Evolutionary conservation across 2,797 vertebrate species (phyloP).

Genomic region (Liasis olivaceus): DNA sequence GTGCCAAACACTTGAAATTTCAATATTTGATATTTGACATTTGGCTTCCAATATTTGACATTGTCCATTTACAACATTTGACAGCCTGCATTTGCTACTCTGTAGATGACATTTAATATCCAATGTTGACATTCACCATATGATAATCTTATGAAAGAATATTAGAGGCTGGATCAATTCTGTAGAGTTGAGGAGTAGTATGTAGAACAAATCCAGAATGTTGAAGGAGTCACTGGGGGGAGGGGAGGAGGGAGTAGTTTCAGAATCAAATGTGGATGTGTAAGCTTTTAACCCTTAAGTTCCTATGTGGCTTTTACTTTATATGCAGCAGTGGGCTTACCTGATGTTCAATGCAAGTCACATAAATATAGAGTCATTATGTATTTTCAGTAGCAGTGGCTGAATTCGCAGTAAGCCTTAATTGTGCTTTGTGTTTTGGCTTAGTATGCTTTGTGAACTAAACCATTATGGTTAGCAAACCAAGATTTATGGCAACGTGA

Average conservation of each 20-base stretch:
- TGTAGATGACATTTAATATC: constrained; percentile 34
- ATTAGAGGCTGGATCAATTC: constrained; percentile 22
- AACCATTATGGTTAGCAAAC: not conserved
- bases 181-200: not conserved
- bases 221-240: not conserved
- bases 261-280: not conserved
- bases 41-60: constrained; percentile 23
- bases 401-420: not conserved
- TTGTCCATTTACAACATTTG: constrained; percentile 19
- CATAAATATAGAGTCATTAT: not conserved
- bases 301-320: not conserved
- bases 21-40: constrained; percentile 34
- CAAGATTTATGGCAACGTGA: not conserved
- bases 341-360: not conserved
- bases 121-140: constrained; percentile 34
- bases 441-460: not conserved
- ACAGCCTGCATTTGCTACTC: constrained; percentile 18
- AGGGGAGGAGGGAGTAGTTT: not conserved
- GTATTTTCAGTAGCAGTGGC: not conserved
- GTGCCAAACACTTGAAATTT: constrained; percentile 30
- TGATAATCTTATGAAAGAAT: constrained; percentile 15
- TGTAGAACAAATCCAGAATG: constrained; percentile 1
- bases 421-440: not conserved
- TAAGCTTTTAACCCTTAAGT: not conserved
- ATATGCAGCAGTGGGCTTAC: not conserved